Base-by-base conservation (phyloP, 2,797 vertebrate species). In the Tapirus indicus region DNA sequence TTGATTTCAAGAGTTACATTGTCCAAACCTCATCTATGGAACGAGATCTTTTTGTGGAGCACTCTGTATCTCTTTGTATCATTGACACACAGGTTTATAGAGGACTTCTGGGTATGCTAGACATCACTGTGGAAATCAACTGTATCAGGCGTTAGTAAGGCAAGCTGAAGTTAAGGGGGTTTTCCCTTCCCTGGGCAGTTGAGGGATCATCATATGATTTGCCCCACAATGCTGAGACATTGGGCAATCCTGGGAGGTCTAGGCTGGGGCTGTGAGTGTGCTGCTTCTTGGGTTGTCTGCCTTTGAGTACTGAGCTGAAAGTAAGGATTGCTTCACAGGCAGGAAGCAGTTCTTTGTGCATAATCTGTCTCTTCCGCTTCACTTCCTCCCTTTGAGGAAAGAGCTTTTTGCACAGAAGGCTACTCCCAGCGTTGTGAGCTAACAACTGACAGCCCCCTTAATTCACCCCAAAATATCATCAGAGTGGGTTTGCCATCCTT, bases 1-100 rank as follows among this genome's bases (percentile, higher is more conserved):
- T 92, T 72, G 35, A 93, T 95, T 96, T 96, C 41, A 66, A 38
- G 77, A 91, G 35, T 80, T 92, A 35, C n/a, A 56, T 14, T 77
- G 7, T 92, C 54, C 56, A 75, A 9, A 35, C 29, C 68, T 90
- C 44, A 64, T 80, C 29, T 52, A 6, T 69, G 72, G 62, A 86
- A 94, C 88, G 23, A 86, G 49, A 44, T 75, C 62, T 49, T 93
- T 92, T 85, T 35, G 75, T 60, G 32, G 14, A 62, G 27, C 80
- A 71, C 17, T 52, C 27, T 41, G 9, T 18, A 16, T 95, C 29
- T 66, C 47, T 95, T 58, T 69, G 35, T 78, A 9, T 85, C 20
- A 21, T 32, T 77, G 83, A 58, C 58, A 75, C 38, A 86, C 13
- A 60, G 27, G 21, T 25, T 58, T 79, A 47, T 60, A 44, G 96